Percentiles rank a stretch among this genome's conserved stretches.
phyloP scores from a whole-genome alignment of 2,797 vertebrate species.

The Psittacula echo region DNA sequence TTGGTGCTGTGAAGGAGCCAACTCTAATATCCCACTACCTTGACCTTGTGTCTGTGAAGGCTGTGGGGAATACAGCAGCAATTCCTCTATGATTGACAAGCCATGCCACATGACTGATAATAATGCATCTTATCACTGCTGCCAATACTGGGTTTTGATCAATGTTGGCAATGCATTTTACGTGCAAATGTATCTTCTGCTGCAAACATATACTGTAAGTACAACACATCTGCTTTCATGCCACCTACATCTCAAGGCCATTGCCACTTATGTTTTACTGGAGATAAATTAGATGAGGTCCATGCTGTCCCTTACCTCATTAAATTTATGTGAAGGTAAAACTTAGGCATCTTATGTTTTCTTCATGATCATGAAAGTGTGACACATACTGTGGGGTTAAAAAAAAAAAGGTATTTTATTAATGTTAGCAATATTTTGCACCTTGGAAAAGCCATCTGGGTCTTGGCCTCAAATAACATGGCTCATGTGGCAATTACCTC shows the following conservation, averaged over 20 bases:
- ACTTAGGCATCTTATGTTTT: background rate
- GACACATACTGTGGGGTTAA: too few species aligned
- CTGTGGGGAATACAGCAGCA: background rate
- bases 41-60: background rate
- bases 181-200: background rate
- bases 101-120: background rate
- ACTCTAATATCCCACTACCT: background rate
- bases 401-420: background rate
- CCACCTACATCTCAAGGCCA: background rate
- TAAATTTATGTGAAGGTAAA: conserved; percentile 23
- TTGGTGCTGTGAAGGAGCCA: background rate
- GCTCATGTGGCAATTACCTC: background rate
- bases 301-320: background rate
- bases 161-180: background rate
- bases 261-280: background rate
- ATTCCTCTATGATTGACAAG: background rate
- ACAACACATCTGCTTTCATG: background rate
- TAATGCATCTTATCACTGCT: background rate
- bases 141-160: background rate
- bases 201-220: background rate
- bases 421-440: background rate
- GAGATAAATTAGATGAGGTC: conserved; percentile 2
- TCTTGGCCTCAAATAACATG: background rate
- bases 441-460: background rate
- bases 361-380: too few species aligned